Conservation (phyloP, 1,140 invertebrate species). For the Macrosteles quadrilineatus region DNA sequence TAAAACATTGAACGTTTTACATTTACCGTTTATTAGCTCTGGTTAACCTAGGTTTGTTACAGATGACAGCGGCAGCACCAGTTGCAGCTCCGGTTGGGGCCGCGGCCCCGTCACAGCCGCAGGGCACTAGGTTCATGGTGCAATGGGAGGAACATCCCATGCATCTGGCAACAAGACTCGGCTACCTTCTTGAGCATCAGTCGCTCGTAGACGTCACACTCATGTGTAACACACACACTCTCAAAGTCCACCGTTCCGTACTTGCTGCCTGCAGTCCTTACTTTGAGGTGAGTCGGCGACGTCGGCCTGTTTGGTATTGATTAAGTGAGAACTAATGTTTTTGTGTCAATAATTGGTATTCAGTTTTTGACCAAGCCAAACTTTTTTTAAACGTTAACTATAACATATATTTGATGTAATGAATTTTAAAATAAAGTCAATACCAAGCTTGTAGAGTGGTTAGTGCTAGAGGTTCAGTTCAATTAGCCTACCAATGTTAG, state of each 20-base stretch:
- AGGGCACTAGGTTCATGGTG: conserved; percentile 49
- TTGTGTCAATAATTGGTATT: too few relatives aligned
- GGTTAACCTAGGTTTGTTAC: neutral
- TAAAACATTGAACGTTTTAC: too few relatives aligned
- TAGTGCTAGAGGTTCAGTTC: too few relatives aligned
- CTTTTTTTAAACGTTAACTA: too few relatives aligned
- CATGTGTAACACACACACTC: conserved; percentile 59
- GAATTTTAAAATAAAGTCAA: too few relatives aligned
- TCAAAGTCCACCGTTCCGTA: conserved; percentile 61
- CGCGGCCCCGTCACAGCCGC: neutral
- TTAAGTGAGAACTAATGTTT: neutral
- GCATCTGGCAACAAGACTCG: conserved; percentile 57
- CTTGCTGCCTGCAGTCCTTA: conserved; percentile 64
- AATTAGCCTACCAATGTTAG: too few relatives aligned
- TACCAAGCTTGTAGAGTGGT: too few relatives aligned
- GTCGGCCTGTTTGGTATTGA: neutral
- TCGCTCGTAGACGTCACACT: conserved; percentile 60
- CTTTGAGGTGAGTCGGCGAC: conserved; percentile 54
- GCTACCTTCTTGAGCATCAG: conserved; percentile 58
- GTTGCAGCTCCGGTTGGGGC: conserved; percentile 25
- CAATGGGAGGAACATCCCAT: conserved; percentile 58
- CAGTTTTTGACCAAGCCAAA: too few relatives aligned
- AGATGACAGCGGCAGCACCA: neutral
- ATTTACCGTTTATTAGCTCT: too few relatives aligned
- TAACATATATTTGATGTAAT: too few relatives aligned